Conservation (phyloP, 2,888 invertebrate genomes). For the Yponomeuta cagnagella region DNA sequence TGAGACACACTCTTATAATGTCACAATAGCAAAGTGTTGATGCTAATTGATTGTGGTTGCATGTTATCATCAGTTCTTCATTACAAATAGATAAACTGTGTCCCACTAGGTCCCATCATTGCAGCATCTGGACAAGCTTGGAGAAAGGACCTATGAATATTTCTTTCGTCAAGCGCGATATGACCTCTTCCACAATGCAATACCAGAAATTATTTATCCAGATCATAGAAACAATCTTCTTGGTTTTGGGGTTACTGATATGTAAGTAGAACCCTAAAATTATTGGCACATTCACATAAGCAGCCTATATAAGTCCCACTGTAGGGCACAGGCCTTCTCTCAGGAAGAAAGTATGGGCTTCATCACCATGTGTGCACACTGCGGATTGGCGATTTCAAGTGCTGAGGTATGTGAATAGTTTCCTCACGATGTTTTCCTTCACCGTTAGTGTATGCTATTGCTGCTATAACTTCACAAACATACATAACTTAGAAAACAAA, state of each 20-base stretch:
- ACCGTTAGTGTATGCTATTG: too few species aligned
- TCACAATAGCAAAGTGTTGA: not conserved
- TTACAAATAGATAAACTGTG: not conserved
- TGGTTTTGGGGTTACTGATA: constrained; percentile 91
- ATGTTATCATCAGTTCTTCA: not conserved
- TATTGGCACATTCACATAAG: not conserved
- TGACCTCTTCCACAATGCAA: constrained; percentile 87
- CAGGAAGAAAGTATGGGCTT: too few species aligned
- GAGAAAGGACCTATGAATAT: constrained; percentile 87
- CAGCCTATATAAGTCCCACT: too few species aligned
- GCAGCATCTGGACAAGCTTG: constrained; percentile 78
- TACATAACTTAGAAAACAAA: too few species aligned
- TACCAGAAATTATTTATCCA: constrained; percentile 87
- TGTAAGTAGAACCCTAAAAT: constrained; percentile 69
- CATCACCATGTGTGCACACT: too few species aligned
- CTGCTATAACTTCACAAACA: too few species aligned
- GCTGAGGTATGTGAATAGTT: too few species aligned
- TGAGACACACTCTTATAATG: not conserved
- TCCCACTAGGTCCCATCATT: constrained; percentile 75
- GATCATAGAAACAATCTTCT: constrained; percentile 85
- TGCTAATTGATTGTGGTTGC: not conserved
- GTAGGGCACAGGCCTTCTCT: too few species aligned
- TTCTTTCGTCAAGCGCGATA: constrained; percentile 89
- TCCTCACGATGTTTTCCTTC: too few species aligned
- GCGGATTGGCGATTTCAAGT: too few species aligned